A percentile compares a stretch with the other conserved stretches of the same genome.
phyloP scores from a whole-genome alignment of 2,113 vertebrate genomes.

The Typhlomys cinereus region DNA sequence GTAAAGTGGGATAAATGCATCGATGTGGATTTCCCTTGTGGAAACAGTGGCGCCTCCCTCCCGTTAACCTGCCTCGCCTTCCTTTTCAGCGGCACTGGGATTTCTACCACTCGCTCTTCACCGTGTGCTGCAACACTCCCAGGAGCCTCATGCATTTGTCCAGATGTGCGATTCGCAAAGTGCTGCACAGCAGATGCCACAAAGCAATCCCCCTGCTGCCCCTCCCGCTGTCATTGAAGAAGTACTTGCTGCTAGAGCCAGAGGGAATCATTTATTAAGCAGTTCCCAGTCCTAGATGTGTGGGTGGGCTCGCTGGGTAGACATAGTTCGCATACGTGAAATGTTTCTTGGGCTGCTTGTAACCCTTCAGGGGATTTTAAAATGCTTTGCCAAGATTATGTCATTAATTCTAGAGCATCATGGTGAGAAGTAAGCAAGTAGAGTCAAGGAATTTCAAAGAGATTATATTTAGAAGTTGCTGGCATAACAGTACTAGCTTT shows the following conservation, averaged over 20 bases:
- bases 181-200: slow-evolving; percentile 86
- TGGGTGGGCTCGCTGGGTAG: slow-evolving; percentile 55
- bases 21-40: not conserved
- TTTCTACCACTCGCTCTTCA: slow-evolving; percentile 95
- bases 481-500: not conserved
- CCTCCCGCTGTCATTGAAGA: slow-evolving; percentile 90
- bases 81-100: slow-evolving; percentile 87
- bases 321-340: slow-evolving; percentile 70
- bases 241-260: slow-evolving; percentile 94
- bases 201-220: slow-evolving; percentile 86
- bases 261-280: slow-evolving; percentile 90
- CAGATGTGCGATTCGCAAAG: slow-evolving; percentile 90
- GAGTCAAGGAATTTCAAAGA: slow-evolving; percentile 55
- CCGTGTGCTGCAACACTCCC: slow-evolving; percentile 90
- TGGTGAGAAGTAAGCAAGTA: not conserved
- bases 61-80: not conserved
- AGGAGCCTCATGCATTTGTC: slow-evolving; percentile 93
- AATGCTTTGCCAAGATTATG: slow-evolving; percentile 51
- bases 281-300: slow-evolving; percentile 42
- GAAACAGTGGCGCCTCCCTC: not conserved
- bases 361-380: slow-evolving; percentile 62
- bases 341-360: slow-evolving; percentile 63
- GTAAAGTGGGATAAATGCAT: not conserved
- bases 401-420: slow-evolving; percentile 54
- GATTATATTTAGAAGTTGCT: not conserved